Percentiles rank a stretch among this genome's conserved stretches.
These are phyloP conservation scores for Onychorhynchus coronatus DNA, from an alignment of 2,113 vertebrate genomes.

Conservation along the genomic window DNA sequence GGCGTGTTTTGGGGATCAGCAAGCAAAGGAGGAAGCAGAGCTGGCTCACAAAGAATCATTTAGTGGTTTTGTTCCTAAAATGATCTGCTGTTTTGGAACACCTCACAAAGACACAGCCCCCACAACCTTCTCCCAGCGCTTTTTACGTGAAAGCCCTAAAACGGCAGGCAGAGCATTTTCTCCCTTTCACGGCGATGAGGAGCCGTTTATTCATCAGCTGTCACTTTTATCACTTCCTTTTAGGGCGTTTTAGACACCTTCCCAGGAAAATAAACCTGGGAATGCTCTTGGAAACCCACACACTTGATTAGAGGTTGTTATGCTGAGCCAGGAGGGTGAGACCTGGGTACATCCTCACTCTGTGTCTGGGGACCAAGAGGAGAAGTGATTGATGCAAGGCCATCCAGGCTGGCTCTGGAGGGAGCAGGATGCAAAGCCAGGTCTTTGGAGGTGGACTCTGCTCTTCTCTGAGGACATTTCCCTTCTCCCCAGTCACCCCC, in stretches of 20 bases:
- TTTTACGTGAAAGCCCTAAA: background rate
- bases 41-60: background rate
- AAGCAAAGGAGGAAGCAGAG: background rate
- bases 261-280: background rate
- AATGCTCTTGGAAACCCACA: background rate
- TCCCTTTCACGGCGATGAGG: background rate
- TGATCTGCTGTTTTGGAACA: background rate
- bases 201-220: background rate
- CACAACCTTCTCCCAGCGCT: background rate
- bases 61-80: background rate
- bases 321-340: background rate
- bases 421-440: background rate
- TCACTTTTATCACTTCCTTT: background rate
- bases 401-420: background rate
- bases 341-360: background rate
- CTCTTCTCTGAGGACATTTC: background rate
- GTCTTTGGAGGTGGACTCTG: background rate
- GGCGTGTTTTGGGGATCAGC: background rate
- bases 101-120: background rate
- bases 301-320: background rate
- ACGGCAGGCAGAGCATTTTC: background rate
- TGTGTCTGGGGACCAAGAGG: background rate
- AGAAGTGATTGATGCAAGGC: background rate
- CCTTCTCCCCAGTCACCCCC: background rate
- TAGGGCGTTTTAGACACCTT: background rate